Percentiles rank a stretch among this genome's conserved stretches.
Evolutionary conservation across 2,113 vertebrate genomes (phyloP).

Genomic region (Rissa tridactyla): DNA sequence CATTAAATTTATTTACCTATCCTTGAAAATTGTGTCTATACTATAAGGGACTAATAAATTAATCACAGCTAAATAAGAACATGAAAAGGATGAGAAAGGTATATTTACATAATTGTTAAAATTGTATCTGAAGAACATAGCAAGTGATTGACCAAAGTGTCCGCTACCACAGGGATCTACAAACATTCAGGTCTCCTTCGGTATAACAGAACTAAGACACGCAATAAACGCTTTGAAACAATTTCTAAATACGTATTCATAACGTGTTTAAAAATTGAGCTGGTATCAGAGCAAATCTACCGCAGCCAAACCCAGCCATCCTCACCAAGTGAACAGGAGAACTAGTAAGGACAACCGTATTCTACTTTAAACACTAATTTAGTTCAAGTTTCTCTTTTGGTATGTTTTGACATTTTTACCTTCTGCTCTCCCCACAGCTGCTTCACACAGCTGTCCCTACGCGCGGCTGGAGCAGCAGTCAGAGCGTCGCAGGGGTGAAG

Average conservation of each 20-base stretch:
- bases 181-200: background rate
- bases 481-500: accelerated
- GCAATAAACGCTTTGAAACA: background rate
- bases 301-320: background rate
- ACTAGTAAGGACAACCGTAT: background rate
- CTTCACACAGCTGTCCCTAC: background rate
- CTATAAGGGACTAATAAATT: background rate
- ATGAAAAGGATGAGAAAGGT: background rate
- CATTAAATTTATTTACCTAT: background rate
- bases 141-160: background rate
- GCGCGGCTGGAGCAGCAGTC: background rate
- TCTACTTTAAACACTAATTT: background rate
- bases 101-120: background rate
- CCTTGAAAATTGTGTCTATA: background rate
- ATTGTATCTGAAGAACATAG: background rate
- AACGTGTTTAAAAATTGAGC: background rate
- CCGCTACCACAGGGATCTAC: background rate
- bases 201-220: background rate
- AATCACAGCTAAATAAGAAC: background rate
- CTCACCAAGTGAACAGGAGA: background rate
- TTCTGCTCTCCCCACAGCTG: background rate
- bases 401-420: background rate
- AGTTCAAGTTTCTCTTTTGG: background rate
- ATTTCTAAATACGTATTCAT: background rate
- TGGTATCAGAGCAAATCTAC: background rate